Base-by-base conservation (phyloP, 2,113 vertebrate genomes). In the Ascaphus truei region DNA sequence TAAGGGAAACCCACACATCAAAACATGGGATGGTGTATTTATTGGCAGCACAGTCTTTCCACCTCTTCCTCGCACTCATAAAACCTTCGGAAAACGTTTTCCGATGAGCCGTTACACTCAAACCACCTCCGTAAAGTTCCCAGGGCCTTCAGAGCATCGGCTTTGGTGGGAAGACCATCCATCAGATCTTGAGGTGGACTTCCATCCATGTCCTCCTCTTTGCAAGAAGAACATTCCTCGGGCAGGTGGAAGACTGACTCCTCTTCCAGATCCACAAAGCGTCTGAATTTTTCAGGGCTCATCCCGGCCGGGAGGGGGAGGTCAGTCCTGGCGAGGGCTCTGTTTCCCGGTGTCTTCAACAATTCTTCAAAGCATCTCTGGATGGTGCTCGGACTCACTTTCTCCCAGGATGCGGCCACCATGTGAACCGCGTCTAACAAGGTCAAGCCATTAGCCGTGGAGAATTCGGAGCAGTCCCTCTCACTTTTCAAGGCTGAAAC, bases 21-120 rank as follows among this genome's bases (percentile, higher is more conserved):
- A n/a, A n/a, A n/a, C n/a, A n/a, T n/a, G n/a, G n/a, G 2, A 2
- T 18, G 41, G 16, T 2, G 2, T 20, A 57, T 12, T 83, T 61
- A 81, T 22, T 31, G 61, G 66, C 66, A 23, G 66, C 81, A 83
- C 29, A 79, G 76, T 16, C 51, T 56, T 25, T 81, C 79, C 25
- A 79, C 79, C 63, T 72, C 79, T 7, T 75, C 75, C 64, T 83
- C 81, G 0, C 77, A 83, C 41, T 72, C 72, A 2, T 83, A 83
- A 69, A 83, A 83, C 2, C 79, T 78, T 2, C 73, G 66, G 5
- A 79, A 78, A 0, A 79, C 55, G 41, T 72, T 72, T 0, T 68
- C 62, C 12, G 74, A 66, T 9, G 73, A 22, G 18, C 74, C 39
- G 0, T 68, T 67, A 31, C 73, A 74, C 53, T 81, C 81, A 0